Percentiles rank a stretch among this genome's conserved stretches.
These are phyloP conservation scores for fruit fly (Drosophila melanogaster) DNA, from an alignment of 1,140 invertebrate genomes.

Conservation along the genomic window DNA sequence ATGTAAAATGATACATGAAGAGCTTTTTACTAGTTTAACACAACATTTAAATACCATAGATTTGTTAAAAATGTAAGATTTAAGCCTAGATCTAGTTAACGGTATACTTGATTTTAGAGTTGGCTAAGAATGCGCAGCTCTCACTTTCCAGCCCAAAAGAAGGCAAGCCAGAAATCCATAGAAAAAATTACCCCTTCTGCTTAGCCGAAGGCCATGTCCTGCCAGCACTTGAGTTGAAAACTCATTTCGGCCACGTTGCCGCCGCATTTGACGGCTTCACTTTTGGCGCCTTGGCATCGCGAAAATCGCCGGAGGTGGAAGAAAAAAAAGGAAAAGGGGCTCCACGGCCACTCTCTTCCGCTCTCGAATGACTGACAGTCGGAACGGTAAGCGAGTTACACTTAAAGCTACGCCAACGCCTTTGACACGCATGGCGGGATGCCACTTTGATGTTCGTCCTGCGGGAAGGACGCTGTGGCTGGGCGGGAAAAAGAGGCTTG, in stretches of 20 bases:
- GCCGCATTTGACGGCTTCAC: conserved; percentile 39
- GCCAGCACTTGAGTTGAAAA: conserved; percentile 54
- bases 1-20: too few relatives aligned
- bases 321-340: conserved; percentile 14
- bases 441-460: conserved; percentile 66
- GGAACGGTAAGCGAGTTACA: conserved; percentile 58
- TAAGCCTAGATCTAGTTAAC: not conserved
- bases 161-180: conserved; percentile 59
- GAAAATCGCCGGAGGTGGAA: conserved; percentile 32
- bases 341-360: conserved; percentile 4
- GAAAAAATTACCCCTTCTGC: conserved; percentile 61
- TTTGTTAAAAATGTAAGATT: too few relatives aligned
- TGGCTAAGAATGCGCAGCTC: not conserved
- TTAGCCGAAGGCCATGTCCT: conserved; percentile 38
- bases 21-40: not conserved
- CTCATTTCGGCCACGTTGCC: conserved; percentile 55
- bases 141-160: not conserved
- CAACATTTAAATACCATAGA: not conserved
- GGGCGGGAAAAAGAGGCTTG: not conserved
- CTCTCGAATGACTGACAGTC: conserved; percentile 38
- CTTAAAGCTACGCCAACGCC: conserved; percentile 76
- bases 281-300: conserved; percentile 40
- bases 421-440: conserved; percentile 73
- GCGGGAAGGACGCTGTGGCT: conserved; percentile 3
- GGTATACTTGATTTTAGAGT: conserved; percentile 1